Percentiles rank a stretch among this genome's conserved stretches.
phyloP scores from a whole-genome alignment of 2,797 vertebrate species.

The Eutrigla gurnardus region DNA sequence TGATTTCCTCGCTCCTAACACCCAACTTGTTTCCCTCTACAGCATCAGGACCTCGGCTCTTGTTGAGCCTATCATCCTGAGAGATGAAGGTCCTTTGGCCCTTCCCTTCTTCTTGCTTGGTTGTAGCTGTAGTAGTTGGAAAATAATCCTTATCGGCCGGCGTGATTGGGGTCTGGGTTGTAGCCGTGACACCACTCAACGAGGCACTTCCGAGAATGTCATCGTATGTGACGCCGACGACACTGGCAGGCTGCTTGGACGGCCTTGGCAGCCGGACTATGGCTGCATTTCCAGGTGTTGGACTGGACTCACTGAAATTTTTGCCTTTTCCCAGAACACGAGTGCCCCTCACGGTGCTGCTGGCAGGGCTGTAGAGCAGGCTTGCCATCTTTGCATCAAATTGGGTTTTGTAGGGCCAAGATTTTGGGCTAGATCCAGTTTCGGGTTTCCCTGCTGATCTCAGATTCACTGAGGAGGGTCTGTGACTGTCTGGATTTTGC shows the following conservation, averaged over 20 bases:
- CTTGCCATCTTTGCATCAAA: neutral
- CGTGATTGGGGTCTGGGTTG: neutral
- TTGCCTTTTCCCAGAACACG: constrained; percentile 21
- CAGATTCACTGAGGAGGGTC: constrained; percentile 3
- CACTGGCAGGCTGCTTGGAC: neutral
- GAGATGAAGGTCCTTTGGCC: neutral
- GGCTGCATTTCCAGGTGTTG: neutral
- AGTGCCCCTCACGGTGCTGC: constrained; percentile 53
- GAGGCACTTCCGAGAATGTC: constrained; percentile 68
- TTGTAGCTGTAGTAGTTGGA: neutral
- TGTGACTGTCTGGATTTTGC: neutral
- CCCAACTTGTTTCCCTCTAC: neutral
- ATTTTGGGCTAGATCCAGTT: neutral
- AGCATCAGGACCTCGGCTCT: neutral
- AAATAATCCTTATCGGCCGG: neutral
- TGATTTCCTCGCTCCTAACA: neutral
- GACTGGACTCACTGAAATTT: neutral
- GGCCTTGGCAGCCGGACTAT: constrained; percentile 33
- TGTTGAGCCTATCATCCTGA: neutral
- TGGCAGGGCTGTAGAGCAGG: constrained; percentile 24
- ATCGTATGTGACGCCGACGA: constrained; percentile 29
- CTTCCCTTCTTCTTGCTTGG: neutral
- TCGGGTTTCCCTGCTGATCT: neutral
- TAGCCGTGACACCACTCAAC: constrained; percentile 40
- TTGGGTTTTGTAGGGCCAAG: neutral